Evolutionary conservation across 2,888 invertebrate species (phyloP), one percentile per base, ranked within the genome.

Genomic region (Cantharis rustica): DNA sequence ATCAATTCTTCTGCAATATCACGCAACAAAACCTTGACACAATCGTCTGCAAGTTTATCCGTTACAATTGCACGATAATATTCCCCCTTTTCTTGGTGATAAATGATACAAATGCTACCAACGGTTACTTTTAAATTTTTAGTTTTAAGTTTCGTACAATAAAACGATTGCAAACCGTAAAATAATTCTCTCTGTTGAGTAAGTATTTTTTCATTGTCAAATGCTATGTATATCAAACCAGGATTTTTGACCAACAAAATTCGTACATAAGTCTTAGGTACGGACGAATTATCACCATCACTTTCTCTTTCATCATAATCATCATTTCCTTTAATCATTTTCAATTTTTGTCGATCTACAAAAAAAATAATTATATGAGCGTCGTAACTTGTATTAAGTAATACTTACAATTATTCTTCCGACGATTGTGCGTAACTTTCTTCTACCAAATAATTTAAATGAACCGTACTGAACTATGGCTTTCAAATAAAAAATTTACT

Each of bases 61-160:
- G 90, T 82, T 16, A 92, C 88, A 27, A 90, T 86, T 0, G 89
- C 93, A 4, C 96, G 91, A 79, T 92, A 92, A 92, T 93, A 96
- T 27, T 89, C 88, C 61, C 90, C 89, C 13, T 91, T 90, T n/a
- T 89, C 88, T 0, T 83, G 78, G 73, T 90, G 88, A 1, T 89
- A 78, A 0, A 90, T 84, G 0, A 86, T 90, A 81, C 91, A 91
- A 73, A 86, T 82, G 16, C 90, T 90, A 0, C 89, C 89, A 0
- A 89, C 85, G n/a, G 87, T 83, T 93, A 92, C 94, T 0, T 86
- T 82, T 31, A 2, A 31, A 23, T 26, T 78, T 10, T 62, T 26
- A 76, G 76, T 63, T 76, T 61, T 23, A 15, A 61, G 68, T 13
- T 69, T 72, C 9, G 23, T 3, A 3, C 4, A 1, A 11, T 78